Evolutionary conservation across 2,113 vertebrate genomes (phyloP), one percentile per base, ranked within the genome.

Genomic region (Brachyistius frenatus): DNA sequence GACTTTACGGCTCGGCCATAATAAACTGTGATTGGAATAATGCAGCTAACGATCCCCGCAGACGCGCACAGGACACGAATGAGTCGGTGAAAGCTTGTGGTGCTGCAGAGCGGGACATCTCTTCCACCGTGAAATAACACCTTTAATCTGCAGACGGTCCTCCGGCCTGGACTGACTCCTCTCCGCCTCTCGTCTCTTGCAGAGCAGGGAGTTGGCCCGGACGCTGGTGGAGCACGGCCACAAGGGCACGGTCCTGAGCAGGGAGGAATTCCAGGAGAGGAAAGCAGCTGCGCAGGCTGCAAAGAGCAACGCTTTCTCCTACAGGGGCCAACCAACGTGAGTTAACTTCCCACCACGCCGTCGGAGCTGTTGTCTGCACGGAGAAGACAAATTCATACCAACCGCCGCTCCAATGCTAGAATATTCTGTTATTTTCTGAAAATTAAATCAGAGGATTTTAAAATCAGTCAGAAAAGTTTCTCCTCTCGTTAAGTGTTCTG

Each of bases 191-290:
- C 37, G 76, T 79, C 83, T 83, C 75, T 73, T 33, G 4, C 76
- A 97, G 96, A 94, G 93, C 81, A 89, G 95, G 89, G 91, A 88
- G 68, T 73, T 96, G 85, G 95, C 94, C 31, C 94, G 92, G 70
- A 94, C 95, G 93, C 69, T 96, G 94, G 95, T 96, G 91, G 95
- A 97, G 89, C 89, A 94, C 50, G 95, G 96, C 76, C 93, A 95
- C 91, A 95, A 95, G 61, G 95, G 93, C 90, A 94, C 62, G 7
- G 93, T 95, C 54, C 86, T 96, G 71, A 96, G 87, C 81, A 94
- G 93, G 74, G 93, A 96, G 89, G 95, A 96, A 67, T 96, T 96
- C 36, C 90, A 96, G 90, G 93, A 94, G 60, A 92, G 80, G 82
- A 97, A 95, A 81, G 89, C 94, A 77, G 93, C 93, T 36, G 95